Evolutionary conservation across 64 coral and sea anemone genomes (phyloP), one percentile per base, ranked within the genome.

Genomic region (Stylophora pistillata): DNA sequence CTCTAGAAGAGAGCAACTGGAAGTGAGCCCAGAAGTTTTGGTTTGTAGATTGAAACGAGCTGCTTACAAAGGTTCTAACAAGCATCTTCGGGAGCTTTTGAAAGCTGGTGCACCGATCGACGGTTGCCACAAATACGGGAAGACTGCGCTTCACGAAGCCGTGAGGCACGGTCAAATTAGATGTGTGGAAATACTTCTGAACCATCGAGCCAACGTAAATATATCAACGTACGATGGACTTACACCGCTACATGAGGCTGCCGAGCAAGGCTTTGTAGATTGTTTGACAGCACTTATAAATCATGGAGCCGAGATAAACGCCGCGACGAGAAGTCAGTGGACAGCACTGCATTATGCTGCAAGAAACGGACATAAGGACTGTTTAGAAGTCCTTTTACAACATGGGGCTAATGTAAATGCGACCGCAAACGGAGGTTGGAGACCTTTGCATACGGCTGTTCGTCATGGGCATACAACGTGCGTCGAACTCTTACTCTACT

Each of bases 51-150:
- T 99, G 81, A 95, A 95, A 74, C 71, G 89, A 78, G 97, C 97
- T 75, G 97, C 93, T 66, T 95, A 99, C 55, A 99, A 99, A 95
- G 97, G 97, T 31, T 99, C 93, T 33, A 95, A 99, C 73, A 99
- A 95, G 71, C 93, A 99, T 59, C 82, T 99, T 88, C 91, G 91
- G 74, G 88, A 99, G 78, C 86, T 99, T 56, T 87, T 99, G 26
- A 95, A 93, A 90, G 93, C 93, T 56, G 97, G 97, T 55, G 97
- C 93, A 37, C 90, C 90, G 31, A 95, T 99, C 64, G 91, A 99
- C 91, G 97, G 93, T 53, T 99, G 94, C 80, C 94, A 95, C 53
- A 95, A 92, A 86, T 95, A 95, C 76, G 97, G 97, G 72, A 99
- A 99, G 76, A 95, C 97, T 76, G 97, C 97, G 32, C 86, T 99